A percentile compares a stretch with the other conserved stretches of the same genome.
Evolutionary conservation across 2,797 vertebrate genomes (phyloP).

Genomic region (Sebastes vulpes): DNA sequence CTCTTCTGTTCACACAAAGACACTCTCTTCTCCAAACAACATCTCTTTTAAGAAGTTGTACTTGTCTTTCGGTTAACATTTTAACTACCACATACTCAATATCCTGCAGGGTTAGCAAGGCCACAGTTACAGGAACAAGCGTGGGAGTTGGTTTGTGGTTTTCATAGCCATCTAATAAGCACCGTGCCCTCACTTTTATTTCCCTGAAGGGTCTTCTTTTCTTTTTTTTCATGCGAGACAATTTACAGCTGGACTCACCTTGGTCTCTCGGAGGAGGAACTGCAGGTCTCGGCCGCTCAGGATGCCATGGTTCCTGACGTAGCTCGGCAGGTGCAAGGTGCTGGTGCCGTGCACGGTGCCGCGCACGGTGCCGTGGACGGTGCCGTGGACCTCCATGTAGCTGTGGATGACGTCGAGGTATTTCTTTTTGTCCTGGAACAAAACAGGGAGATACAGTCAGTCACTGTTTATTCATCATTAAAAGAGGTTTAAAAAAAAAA

Average conservation of each 20-base stretch:
- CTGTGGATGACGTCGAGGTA: constrained; percentile 96
- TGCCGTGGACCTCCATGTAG: constrained; percentile 93
- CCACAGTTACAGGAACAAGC: background rate
- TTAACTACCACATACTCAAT: background rate
- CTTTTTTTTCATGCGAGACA: background rate
- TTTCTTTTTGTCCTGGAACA: constrained; percentile 92
- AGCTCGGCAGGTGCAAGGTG: constrained; percentile 93
- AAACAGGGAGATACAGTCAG: background rate
- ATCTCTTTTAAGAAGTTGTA: background rate
- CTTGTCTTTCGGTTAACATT: background rate
- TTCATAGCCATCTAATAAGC: background rate
- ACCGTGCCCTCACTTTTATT: background rate
- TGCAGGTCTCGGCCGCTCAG: constrained; percentile 97
- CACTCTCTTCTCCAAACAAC: background rate
- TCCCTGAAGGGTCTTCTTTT: background rate
- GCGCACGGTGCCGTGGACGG: too few relatives aligned
- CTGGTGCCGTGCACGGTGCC: constrained; percentile 96
- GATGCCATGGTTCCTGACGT: constrained; percentile 97
- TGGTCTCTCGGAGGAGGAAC: constrained; percentile 96
- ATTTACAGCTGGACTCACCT: constrained; percentile 81
- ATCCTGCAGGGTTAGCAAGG: background rate
- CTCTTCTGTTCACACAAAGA: background rate
- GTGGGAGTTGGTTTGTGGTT: constrained; percentile 3
- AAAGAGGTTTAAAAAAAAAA: background rate
- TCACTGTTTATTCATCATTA: too few relatives aligned